A percentile compares a stretch with the other conserved stretches of the same genome.
Evolutionary conservation across 2,113 vertebrate species (phyloP).

Genomic region (Rhombomys opimus): DNA sequence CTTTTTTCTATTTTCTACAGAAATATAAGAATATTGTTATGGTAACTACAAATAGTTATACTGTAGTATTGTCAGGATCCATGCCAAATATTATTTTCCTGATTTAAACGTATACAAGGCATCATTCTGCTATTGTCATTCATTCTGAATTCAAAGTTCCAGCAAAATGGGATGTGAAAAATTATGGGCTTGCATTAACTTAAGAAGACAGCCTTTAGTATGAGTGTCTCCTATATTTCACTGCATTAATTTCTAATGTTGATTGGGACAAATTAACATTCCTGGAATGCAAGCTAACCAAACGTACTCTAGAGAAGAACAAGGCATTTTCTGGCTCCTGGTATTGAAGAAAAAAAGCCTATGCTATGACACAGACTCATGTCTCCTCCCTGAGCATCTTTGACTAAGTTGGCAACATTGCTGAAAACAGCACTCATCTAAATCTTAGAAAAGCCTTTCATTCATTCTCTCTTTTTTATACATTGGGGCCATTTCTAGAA

Average conservation of each 20-base stretch:
- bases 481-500: not conserved
- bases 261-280: slow-evolving; percentile 65
- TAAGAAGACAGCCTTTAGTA: slow-evolving; percentile 52
- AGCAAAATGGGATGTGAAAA: slow-evolving; percentile 48
- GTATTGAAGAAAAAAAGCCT: not conserved
- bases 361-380: not conserved
- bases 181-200: slow-evolving; percentile 48
- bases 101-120: not conserved
- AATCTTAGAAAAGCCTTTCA: not conserved
- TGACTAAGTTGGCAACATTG: slow-evolving; percentile 31
- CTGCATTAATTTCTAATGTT: slow-evolving; percentile 54
- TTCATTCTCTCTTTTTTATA: slow-evolving; percentile 15
- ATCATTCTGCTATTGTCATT: not conserved
- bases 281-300: slow-evolving; percentile 48
- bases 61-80: not conserved
- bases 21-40: not conserved
- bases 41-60: not conserved
- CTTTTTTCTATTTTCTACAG: not conserved
- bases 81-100: not conserved
- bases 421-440: slow-evolving; percentile 30
- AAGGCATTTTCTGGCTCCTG: slow-evolving; percentile 9
- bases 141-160: slow-evolving; percentile 37
- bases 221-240: slow-evolving; percentile 42
- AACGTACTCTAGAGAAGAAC: slow-evolving; percentile 44
- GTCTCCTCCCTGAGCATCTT: slow-evolving; percentile 44